Conservation (phyloP, 2,888 invertebrate genomes). For the Nowickia ferox region DNA sequence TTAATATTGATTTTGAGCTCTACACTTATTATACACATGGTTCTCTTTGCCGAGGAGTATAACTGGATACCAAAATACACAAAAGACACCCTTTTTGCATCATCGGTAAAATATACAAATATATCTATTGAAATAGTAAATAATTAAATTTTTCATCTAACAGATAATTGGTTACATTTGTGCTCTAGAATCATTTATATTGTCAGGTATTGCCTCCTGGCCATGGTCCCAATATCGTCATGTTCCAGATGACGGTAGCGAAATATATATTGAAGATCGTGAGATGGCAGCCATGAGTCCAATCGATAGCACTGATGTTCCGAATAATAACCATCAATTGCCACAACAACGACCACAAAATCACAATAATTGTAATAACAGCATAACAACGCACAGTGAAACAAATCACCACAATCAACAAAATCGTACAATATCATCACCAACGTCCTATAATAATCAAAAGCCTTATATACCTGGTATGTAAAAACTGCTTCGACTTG, state of each 20-base stretch:
- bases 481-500: constrained; percentile 73
- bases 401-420: constrained; percentile 82
- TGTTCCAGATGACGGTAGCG: constrained; percentile 86
- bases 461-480: constrained; percentile 84
- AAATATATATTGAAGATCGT: constrained; percentile 84
- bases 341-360: constrained; percentile 76
- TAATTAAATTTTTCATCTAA: constrained; percentile 55
- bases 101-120: constrained; percentile 85
- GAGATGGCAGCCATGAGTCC: constrained; percentile 84
- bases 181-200: constrained; percentile 85
- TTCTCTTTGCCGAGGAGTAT: constrained; percentile 87
- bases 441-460: constrained; percentile 83
- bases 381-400: constrained; percentile 79
- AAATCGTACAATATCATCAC: constrained; percentile 80
- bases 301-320: constrained; percentile 82
- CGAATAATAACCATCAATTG: constrained; percentile 78
- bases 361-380: constrained; percentile 76
- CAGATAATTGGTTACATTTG: constrained; percentile 87
- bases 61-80: constrained; percentile 89
- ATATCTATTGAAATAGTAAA: background rate
- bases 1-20: constrained; percentile 88
- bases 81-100: constrained; percentile 87
- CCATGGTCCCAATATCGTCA: constrained; percentile 85
- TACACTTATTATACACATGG: constrained; percentile 88
- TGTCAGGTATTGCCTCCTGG: constrained; percentile 86